A percentile compares a stretch with the other conserved stretches of the same genome.
These are phyloP conservation scores for Ormyrus thymus DNA, from an alignment of 2,888 invertebrate genomes.

Conservation along the genomic window DNA sequence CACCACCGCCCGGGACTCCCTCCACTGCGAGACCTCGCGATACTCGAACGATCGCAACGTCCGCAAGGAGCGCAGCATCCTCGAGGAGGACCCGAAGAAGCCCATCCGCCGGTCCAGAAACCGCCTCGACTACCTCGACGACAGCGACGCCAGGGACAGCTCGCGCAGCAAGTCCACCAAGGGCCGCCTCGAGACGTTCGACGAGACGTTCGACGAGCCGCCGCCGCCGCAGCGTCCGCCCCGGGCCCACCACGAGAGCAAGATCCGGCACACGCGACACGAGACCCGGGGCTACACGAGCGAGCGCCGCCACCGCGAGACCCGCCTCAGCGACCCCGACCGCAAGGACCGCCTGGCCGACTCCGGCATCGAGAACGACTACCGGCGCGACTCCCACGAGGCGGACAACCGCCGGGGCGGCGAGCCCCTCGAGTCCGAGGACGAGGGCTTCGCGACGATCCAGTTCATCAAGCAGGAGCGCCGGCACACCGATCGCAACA, in stretches of 20 bases:
- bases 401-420: constrained; percentile 60
- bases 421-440: constrained; percentile 78
- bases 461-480: constrained; percentile 84
- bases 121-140: constrained; percentile 67
- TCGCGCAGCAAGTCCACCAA: constrained; percentile 62
- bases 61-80: constrained; percentile 63
- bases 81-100: constrained; percentile 67
- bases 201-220: constrained; percentile 21
- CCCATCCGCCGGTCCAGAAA: constrained; percentile 68
- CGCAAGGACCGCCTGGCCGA: constrained; percentile 82
- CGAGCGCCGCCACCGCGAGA: constrained; percentile 67
- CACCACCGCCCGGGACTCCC: constrained; percentile 70
- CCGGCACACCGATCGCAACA: constrained; percentile 83
- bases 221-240: constrained; percentile 49
- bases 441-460: constrained; percentile 83
- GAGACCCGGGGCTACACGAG: constrained; percentile 74
- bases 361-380: constrained; percentile 89
- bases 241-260: constrained; percentile 63
- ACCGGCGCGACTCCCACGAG: constrained; percentile 81
- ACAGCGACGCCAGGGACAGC: constrained; percentile 68
- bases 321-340: constrained; percentile 74
- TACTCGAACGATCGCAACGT: constrained; percentile 62
- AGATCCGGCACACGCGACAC: constrained; percentile 73
- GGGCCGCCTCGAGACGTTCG: constrained; percentile 41
- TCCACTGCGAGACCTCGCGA: constrained; percentile 64